Percentiles rank a stretch among this genome's conserved stretches.
These are phyloP conservation scores for Geopemphigus sp. DNA, from an alignment of 1,140 invertebrate species.

Conservation along the genomic window DNA sequence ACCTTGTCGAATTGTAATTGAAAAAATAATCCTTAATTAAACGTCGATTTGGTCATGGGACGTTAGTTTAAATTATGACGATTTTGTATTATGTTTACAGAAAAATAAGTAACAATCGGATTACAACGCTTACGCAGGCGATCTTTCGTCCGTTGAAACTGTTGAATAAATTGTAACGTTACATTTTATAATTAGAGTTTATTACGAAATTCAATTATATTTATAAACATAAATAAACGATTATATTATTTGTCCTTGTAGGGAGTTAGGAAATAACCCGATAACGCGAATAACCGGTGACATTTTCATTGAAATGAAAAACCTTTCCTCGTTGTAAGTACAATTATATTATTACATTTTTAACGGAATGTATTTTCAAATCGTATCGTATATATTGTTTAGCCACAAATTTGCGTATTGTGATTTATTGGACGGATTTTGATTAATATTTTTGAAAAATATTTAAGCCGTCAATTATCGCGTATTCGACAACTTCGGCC, in stretches of 20 bases:
- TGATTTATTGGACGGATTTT: too few relatives aligned
- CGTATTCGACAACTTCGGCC: too few relatives aligned
- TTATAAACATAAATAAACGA: too few relatives aligned
- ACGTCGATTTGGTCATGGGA: too few relatives aligned
- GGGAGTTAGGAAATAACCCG: conserved; percentile 22
- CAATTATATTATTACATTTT: not conserved
- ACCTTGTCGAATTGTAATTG: conserved; percentile 5
- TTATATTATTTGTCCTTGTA: not conserved
- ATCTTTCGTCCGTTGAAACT: not conserved
- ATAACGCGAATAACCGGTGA: not conserved
- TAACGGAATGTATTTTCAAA: not conserved
- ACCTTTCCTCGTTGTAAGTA: conserved; percentile 26
- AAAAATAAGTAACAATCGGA: conserved; percentile 2
- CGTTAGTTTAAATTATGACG: not conserved
- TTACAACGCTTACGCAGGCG: not conserved
- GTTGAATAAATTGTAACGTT: conserved; percentile 23
- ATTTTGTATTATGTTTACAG: conserved; percentile 23
- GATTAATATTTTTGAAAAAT: too few relatives aligned
- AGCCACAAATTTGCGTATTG: not conserved
- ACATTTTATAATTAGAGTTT: not conserved
- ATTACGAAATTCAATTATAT: too few relatives aligned
- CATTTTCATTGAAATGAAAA: conserved; percentile 9
- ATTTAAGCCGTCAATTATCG: too few relatives aligned
- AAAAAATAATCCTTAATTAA: too few relatives aligned
- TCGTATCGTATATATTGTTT: not conserved